Conservation (phyloP, 2,888 invertebrate species). For the Lasioglossum oenotherae region DNA sequence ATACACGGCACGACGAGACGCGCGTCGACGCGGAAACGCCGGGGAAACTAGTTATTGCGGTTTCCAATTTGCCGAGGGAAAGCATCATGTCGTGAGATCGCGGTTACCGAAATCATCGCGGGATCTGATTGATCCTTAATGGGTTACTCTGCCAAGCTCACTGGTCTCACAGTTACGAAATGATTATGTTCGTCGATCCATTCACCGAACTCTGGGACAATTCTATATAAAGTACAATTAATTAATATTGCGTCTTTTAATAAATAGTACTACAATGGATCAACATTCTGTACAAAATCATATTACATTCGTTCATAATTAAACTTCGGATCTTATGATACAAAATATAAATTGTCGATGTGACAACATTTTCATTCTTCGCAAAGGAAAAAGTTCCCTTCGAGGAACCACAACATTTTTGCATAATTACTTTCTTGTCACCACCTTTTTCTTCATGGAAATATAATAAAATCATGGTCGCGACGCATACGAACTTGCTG, state of each 20-base stretch:
- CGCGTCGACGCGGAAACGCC: conserved; percentile 47
- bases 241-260: background rate
- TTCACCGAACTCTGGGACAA: background rate
- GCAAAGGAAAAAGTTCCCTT: no score
- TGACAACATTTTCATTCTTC: no score
- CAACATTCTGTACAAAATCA: background rate
- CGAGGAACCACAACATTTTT: no score
- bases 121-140: conserved; percentile 26
- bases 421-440: background rate
- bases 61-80: conserved; percentile 54
- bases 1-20: conserved; percentile 27
- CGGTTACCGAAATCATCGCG: conserved; percentile 32
- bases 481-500: background rate
- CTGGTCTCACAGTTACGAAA: background rate
- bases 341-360: background rate
- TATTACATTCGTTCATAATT: background rate
- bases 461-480: background rate
- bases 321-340: background rate
- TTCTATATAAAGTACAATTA: background rate
- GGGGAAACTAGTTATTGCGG: conserved; percentile 48
- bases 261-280: background rate
- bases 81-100: conserved; percentile 15
- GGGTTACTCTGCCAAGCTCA: background rate
- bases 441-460: background rate
- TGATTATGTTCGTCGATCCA: background rate